These are phyloP conservation scores for Arizona elegans DNA, from an alignment of 2,113 vertebrate genomes.

Conservation along the genomic window DNA sequence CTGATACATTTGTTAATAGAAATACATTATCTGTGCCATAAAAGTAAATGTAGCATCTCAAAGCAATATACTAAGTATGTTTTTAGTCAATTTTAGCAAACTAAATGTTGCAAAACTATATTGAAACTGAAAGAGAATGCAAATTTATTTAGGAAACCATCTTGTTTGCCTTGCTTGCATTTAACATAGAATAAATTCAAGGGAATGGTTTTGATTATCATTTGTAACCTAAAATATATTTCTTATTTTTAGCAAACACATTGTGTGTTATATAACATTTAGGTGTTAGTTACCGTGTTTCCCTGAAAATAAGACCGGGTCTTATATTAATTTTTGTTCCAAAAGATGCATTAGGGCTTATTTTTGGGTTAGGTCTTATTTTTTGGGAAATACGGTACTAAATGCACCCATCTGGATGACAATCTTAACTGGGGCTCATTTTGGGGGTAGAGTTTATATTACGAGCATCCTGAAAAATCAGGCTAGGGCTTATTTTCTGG, in stretches of 20 bases:
- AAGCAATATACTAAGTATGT: slow-evolving; percentile 59
- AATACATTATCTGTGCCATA: slow-evolving; percentile 64
- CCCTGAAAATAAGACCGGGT: no score
- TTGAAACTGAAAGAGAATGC: slow-evolving; percentile 29
- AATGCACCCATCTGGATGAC: no score
- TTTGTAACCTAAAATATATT: slow-evolving; percentile 3
- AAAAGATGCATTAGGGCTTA: no score
- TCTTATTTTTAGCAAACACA: not conserved
- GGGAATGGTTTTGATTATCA: slow-evolving; percentile 10
- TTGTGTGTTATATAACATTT: slow-evolving; percentile 15
- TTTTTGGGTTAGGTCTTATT: no score
- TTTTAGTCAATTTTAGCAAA: slow-evolving; percentile 63
- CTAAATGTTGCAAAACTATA: slow-evolving; percentile 57
- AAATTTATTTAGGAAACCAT: slow-evolving; percentile 52
- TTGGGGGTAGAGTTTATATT: no score
- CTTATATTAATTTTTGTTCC: no score
- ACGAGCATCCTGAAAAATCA: no score
- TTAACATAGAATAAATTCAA: not conserved
- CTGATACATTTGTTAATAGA: slow-evolving; percentile 69
- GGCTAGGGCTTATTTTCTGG: no score
- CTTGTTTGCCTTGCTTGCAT: slow-evolving; percentile 13
- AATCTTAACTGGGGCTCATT: no score
- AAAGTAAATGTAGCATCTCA: slow-evolving; percentile 73
- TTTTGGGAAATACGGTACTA: no score
- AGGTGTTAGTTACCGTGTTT: slow-evolving; percentile 14